A percentile compares a stretch with the other conserved stretches of the same genome.
These are phyloP conservation scores for Sinocyclocheilus grahami DNA, from an alignment of 2,113 vertebrate genomes.

Conservation along the genomic window DNA sequence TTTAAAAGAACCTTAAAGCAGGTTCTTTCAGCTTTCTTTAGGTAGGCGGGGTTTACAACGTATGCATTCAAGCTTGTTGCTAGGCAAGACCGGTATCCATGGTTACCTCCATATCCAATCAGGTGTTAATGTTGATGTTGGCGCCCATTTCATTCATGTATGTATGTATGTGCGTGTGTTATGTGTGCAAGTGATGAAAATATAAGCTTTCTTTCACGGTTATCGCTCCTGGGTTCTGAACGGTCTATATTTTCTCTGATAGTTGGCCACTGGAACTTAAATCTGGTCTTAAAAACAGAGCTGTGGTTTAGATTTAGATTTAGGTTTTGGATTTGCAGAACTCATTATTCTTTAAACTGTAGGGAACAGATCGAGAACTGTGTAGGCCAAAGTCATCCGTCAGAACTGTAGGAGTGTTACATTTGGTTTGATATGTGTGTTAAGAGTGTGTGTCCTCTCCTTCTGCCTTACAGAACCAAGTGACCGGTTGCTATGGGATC, in stretches of 20 bases:
- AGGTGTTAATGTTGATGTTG: constrained; percentile 20
- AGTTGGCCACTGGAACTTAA: background rate
- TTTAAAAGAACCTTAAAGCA: too few species aligned
- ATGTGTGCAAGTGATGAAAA: background rate
- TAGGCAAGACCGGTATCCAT: constrained; percentile 46
- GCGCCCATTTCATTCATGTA: constrained; percentile 11
- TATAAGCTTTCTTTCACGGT: background rate
- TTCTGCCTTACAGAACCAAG: constrained; percentile 40
- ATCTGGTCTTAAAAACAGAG: background rate
- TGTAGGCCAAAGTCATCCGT: background rate
- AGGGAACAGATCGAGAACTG: background rate
- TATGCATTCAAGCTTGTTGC: constrained; percentile 46
- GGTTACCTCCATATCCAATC: constrained; percentile 36
- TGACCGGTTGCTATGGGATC: constrained; percentile 45
- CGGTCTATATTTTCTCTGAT: background rate
- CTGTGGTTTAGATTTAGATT: background rate
- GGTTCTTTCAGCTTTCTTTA: background rate
- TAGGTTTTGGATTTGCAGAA: background rate
- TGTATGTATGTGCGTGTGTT: background rate
- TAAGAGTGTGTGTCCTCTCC: constrained; percentile 9
- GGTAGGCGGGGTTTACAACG: constrained; percentile 14
- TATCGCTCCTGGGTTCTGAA: background rate
- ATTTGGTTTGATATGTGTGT: constrained; percentile 19
- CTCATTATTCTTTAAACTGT: background rate
- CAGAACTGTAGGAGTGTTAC: constrained; percentile 16